Percentiles rank a stretch among this genome's conserved stretches.
Conservation (phyloP, 1,140 invertebrate genomes). For the Drosophila biarmipes region DNA sequence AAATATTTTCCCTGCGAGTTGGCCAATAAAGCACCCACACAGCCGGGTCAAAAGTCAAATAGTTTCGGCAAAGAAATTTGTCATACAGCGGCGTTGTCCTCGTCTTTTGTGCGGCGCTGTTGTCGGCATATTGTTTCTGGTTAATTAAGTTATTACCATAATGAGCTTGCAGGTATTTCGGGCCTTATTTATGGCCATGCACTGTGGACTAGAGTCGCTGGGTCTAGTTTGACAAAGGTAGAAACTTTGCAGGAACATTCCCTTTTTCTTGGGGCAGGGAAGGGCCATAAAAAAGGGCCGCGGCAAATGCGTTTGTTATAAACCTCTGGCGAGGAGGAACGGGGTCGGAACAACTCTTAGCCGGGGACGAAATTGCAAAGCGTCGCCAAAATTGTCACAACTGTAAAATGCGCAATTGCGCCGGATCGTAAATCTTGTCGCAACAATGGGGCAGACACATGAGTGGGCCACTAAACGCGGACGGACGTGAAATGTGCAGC, state of each 20-base stretch:
- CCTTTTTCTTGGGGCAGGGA: constrained; percentile 2
- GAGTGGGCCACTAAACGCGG: constrained; percentile 77
- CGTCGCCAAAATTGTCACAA: constrained; percentile 79
- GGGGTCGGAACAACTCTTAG: constrained; percentile 23
- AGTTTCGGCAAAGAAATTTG: constrained; percentile 79
- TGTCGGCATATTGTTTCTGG: constrained; percentile 77
- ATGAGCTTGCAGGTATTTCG: constrained; percentile 78
- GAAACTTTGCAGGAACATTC: constrained; percentile 60
- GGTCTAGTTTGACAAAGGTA: constrained; percentile 59
- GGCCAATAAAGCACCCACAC: constrained; percentile 3
- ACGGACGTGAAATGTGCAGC: constrained; percentile 75
- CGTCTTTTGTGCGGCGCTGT: constrained; percentile 54
- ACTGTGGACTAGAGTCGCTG: constrained; percentile 33
- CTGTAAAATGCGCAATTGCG: constrained; percentile 82
- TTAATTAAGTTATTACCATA: constrained; percentile 84
- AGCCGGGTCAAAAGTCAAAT: constrained; percentile 77
- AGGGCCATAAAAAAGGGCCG: constrained; percentile 48
- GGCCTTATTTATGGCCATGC: constrained; percentile 74
- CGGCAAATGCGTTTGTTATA: constrained; percentile 74
- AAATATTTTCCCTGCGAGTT: constrained; percentile 43
- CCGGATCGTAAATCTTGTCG: constrained; percentile 74
- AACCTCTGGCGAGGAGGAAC: constrained; percentile 16
- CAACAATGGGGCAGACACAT: constrained; percentile 60
- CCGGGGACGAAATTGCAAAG: constrained; percentile 62
- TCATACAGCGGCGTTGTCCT: constrained; percentile 59